phyloP scores from a whole-genome alignment of 2,113 vertebrate genomes.

The Salvelinus alpinus region DNA sequence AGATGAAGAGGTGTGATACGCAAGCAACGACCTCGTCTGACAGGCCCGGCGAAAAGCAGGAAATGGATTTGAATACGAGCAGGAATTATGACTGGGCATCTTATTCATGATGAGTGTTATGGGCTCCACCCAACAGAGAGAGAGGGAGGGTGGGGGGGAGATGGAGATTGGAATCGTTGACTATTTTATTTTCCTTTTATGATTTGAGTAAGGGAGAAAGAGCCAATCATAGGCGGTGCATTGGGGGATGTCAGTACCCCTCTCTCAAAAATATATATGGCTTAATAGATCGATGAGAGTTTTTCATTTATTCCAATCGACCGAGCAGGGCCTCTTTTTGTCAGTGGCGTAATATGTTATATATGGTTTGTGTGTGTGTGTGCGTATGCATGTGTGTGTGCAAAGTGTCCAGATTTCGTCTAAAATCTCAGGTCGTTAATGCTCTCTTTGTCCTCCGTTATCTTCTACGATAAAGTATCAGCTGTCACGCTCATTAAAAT shows the following conservation, averaged over 20 bases:
- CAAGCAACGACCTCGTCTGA: constrained; percentile 74
- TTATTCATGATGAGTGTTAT: constrained; percentile 75
- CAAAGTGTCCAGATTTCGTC: background rate
- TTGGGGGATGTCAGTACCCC: constrained; percentile 1
- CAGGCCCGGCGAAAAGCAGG: constrained; percentile 77
- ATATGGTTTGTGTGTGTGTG: constrained; percentile 34
- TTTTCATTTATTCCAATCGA: constrained; percentile 49
- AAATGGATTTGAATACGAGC: constrained; percentile 79
- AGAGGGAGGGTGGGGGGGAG: no score
- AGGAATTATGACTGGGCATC: constrained; percentile 74
- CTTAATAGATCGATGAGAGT: constrained; percentile 45
- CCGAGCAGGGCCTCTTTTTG: constrained; percentile 24
- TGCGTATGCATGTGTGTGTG: constrained; percentile 30
- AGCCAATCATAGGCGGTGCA: background rate
- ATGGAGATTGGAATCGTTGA: constrained; percentile 52
- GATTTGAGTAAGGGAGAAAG: constrained; percentile 25
- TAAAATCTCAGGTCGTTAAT: background rate
- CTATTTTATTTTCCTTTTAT: constrained; percentile 48
- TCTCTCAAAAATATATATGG: constrained; percentile 44
- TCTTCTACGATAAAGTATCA: constrained; percentile 9
- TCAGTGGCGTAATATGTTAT: constrained; percentile 32
- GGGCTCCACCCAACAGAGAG: constrained; percentile 56
- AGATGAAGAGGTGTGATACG: constrained; percentile 80
- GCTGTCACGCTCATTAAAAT: constrained; percentile 27
- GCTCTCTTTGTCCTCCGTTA: background rate